Evolutionary conservation across 2,888 invertebrate genomes (phyloP), one percentile per base, ranked within the genome.

Genomic region (Phania funesta): DNA sequence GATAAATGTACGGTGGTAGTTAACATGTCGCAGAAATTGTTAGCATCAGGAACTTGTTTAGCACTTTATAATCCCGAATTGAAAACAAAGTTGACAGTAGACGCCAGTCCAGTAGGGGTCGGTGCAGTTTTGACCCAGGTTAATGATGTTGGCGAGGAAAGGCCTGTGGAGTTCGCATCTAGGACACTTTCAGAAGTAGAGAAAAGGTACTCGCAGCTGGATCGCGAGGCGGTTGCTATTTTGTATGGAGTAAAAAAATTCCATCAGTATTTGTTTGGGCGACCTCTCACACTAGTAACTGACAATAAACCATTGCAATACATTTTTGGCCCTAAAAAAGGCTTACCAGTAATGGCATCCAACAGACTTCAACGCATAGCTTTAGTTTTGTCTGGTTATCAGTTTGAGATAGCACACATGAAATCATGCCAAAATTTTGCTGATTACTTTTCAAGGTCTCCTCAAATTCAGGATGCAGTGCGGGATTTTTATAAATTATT

Each of bases 191-290:
- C 62, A 2, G 29, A 29, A 2, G 13, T 20, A 1, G 62, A 46
- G 7, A 41, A 60, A 11, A 41, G 24, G 8, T 60, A 60, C 18
- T 41, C 41, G 2, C 60, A 60, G 24, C 4, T 60, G 13, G 62
- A 62, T 29, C 26, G 44, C 7, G 44, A 62, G n/a, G 44, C 62
- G 1, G 62, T 46, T 6, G 9, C 46, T 1, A 46, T 62, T 18
- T 16, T 44, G 18, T 44, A 7, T 16, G 5, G 41, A 7, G 41
- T 44, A 7, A 44, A 44, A 50, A 87, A 87, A 80, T 91, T 91
- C 82, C 86, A 89, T 71, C 85, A 88, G 6, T 91, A 88, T 80
- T 32, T 91, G 3, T 88, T 84, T 83, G 91, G 90, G 3, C 78
- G 88, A 4, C 74, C 85, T 4, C 91, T 92, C 83, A 87, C 84